Percentiles rank a stretch among this genome's conserved stretches.
Conservation (phyloP, 2,888 invertebrate genomes). For the Tenthredo amoena region DNA sequence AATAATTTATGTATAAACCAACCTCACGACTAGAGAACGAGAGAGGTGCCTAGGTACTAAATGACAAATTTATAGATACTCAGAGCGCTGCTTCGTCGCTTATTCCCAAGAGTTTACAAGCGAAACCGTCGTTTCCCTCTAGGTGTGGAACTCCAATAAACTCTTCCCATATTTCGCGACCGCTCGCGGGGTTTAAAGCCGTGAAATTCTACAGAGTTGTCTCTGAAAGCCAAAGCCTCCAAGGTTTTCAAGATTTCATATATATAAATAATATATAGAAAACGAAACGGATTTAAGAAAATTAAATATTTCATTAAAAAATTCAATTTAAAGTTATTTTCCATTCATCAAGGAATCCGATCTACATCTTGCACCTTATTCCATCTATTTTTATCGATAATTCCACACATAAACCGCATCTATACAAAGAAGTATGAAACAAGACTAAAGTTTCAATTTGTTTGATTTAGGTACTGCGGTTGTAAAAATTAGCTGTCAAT, state of each 20-base stretch:
- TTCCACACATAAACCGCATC: neutral
- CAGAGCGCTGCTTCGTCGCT: neutral
- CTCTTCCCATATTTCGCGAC: conserved; percentile 19
- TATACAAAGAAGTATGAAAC: neutral
- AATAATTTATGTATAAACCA: conserved; percentile 14
- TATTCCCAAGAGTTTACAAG: neutral
- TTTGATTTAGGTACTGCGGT: neutral
- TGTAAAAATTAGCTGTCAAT: neutral
- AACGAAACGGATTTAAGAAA: neutral
- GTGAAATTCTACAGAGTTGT: neutral
- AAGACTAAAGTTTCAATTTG: neutral
- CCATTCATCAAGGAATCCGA: neutral
- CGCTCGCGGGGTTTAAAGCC: neutral
- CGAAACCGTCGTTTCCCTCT: conserved; percentile 5
- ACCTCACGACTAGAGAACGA: neutral
- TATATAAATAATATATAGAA: neutral
- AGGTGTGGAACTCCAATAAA: conserved; percentile 13
- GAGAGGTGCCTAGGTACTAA: conserved; percentile 2
- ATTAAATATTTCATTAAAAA: neutral
- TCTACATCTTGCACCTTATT: neutral
- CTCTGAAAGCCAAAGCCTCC: neutral
- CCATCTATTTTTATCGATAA: neutral
- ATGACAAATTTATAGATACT: conserved; percentile 28
- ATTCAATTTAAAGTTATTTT: neutral
- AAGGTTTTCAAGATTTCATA: neutral